Conservation (phyloP, 2,888 invertebrate genomes). For the Drosophila kanekoi region DNA sequence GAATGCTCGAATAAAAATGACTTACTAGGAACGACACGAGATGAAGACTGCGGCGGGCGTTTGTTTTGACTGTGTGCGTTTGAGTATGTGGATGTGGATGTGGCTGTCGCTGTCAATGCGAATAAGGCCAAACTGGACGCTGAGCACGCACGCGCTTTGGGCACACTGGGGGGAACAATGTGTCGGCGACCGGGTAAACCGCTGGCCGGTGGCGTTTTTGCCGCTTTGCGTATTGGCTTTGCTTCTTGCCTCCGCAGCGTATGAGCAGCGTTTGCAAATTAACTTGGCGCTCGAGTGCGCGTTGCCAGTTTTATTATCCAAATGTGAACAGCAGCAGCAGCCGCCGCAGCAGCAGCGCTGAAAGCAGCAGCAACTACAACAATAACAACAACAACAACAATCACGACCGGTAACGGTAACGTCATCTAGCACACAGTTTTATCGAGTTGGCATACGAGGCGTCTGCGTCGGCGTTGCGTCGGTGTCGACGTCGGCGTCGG, state of each 20-base stretch:
- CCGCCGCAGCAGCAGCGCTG: constrained; percentile 30
- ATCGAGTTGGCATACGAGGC: constrained; percentile 69
- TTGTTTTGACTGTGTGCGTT: constrained; percentile 35
- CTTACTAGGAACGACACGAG: constrained; percentile 71
- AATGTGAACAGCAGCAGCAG: constrained; percentile 69
- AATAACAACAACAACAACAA: constrained; percentile 38
- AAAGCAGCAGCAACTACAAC: constrained; percentile 33
- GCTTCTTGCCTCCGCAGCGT: constrained; percentile 72
- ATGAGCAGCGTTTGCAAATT: constrained; percentile 79
- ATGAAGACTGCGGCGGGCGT: constrained; percentile 57
- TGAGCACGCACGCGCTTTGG: constrained; percentile 71
- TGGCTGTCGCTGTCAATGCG: constrained; percentile 12
- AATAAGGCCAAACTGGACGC: constrained; percentile 31
- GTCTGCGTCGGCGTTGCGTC: constrained; percentile 52
- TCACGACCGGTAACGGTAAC: constrained; percentile 69
- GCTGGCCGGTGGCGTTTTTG: constrained; percentile 23
- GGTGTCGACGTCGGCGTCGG: constrained; percentile 32
- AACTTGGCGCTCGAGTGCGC: constrained; percentile 81
- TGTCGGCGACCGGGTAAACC: constrained; percentile 6
- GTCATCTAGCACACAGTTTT: constrained; percentile 77
- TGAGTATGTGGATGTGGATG: constrained; percentile 24
- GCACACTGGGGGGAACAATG: constrained; percentile 27
- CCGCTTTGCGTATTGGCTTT: constrained; percentile 28
- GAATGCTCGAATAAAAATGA: constrained; percentile 45
- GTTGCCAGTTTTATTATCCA: constrained; percentile 81